Evolutionary conservation across 1,140 invertebrate genomes (phyloP).

Genomic region (Teleopsis dalmanni): DNA sequence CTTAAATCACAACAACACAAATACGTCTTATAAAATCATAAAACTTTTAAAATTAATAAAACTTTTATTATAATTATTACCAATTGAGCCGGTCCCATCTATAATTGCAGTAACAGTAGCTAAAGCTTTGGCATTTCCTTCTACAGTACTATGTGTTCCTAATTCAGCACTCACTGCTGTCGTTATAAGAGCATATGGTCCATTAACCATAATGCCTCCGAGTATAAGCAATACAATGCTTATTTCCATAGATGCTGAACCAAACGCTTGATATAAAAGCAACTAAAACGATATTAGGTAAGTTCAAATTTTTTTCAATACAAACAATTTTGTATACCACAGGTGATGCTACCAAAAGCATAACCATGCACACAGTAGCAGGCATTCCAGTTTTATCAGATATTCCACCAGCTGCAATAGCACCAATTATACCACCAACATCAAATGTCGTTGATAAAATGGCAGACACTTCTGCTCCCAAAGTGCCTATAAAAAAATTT

Average conservation of each 20-base stretch:
- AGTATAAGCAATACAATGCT: slow-evolving; percentile 68
- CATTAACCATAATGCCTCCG: slow-evolving; percentile 82
- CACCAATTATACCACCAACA: slow-evolving; percentile 80
- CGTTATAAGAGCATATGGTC: slow-evolving; percentile 92
- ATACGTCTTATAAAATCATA: not conserved
- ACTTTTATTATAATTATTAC: slow-evolving; percentile 37
- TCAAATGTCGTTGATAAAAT: slow-evolving; percentile 87
- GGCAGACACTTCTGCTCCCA: slow-evolving; percentile 64
- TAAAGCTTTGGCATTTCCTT: slow-evolving; percentile 79
- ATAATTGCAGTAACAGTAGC: slow-evolving; percentile 96
- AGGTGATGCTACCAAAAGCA: slow-evolving; percentile 75
- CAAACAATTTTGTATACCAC: no score
- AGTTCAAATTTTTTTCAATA: no score
- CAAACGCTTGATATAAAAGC: slow-evolving; percentile 68
- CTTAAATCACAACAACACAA: slow-evolving; percentile 44
- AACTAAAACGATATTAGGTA: slow-evolving; percentile 53
- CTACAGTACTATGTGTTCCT: slow-evolving; percentile 72
- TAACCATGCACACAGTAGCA: slow-evolving; percentile 73
- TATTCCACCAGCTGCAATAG: slow-evolving; percentile 78
- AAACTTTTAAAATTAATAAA: not conserved
- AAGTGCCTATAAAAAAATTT: slow-evolving; percentile 53
- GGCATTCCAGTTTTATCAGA: slow-evolving; percentile 79
- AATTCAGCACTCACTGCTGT: slow-evolving; percentile 92
- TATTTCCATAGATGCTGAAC: slow-evolving; percentile 51
- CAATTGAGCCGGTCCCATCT: slow-evolving; percentile 90